phyloP scores from a whole-genome alignment of 1,140 invertebrate genomes.

The Drosophila cardini region DNA sequence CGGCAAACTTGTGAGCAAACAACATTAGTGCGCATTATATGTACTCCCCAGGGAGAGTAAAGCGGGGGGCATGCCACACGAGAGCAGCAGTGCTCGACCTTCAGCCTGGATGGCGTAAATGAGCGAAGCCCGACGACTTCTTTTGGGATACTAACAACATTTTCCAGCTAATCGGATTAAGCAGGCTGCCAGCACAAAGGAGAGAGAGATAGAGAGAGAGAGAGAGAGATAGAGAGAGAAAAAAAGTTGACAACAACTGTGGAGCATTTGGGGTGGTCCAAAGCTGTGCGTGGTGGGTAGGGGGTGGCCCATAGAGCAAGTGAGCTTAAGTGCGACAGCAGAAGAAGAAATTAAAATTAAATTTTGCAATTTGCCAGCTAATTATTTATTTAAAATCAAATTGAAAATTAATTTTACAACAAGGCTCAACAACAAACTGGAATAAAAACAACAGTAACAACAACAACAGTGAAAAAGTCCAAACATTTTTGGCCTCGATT shows the following conservation, averaged over 20 bases:
- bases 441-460: slow-evolving; percentile 31
- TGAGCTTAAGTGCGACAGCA: slow-evolving; percentile 30
- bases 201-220: too few relatives aligned
- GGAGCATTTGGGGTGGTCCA: background rate
- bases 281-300: background rate
- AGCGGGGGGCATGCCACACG: background rate
- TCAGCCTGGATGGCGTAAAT: slow-evolving; percentile 61
- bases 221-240: background rate
- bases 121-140: slow-evolving; percentile 35
- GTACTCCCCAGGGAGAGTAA: slow-evolving; percentile 48
- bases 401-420: slow-evolving; percentile 85
- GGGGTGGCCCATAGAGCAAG: background rate
- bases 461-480: slow-evolving; percentile 30
- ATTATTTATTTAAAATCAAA: slow-evolving; percentile 85
- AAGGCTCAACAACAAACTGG: slow-evolving; percentile 42
- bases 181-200: slow-evolving; percentile 17
- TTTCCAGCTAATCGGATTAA: slow-evolving; percentile 76
- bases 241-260: slow-evolving; percentile 58
- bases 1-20: slow-evolving; percentile 56
- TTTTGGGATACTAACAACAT: slow-evolving; percentile 64
- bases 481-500: slow-evolving; percentile 31
- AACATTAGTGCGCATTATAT: slow-evolving; percentile 82
- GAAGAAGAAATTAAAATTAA: slow-evolving; percentile 79
- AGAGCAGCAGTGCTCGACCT: slow-evolving; percentile 37
- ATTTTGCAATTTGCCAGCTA: slow-evolving; percentile 84